phyloP scores from a whole-genome alignment of 2,888 invertebrate genomes.

The Pseudococcus longispinus region DNA sequence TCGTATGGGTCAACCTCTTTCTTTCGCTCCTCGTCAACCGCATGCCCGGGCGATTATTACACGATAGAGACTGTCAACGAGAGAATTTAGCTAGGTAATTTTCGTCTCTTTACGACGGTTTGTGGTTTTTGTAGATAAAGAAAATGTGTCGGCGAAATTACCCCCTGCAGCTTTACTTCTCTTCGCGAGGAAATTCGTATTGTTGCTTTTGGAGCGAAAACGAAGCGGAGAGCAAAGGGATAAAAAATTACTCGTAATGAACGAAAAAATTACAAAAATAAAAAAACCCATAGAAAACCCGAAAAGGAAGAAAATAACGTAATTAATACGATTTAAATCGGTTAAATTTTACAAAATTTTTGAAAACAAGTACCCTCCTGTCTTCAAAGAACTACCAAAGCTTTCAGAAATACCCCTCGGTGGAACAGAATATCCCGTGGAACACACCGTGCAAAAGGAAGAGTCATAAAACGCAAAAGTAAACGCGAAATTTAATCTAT shows the following conservation, averaged over 20 bases:
- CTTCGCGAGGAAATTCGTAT: too few relatives aligned
- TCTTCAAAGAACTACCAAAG: too few relatives aligned
- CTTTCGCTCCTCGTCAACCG: not conserved
- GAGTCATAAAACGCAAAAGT: not conserved
- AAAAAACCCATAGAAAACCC: not conserved
- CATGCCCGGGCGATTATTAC: not conserved
- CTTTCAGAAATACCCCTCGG: not conserved
- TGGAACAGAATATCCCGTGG: not conserved
- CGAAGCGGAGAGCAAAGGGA: too few relatives aligned
- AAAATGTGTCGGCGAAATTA: too few relatives aligned
- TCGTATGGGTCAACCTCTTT: not conserved
- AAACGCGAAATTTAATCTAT: conserved; percentile 37
- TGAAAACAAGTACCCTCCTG: not conserved
- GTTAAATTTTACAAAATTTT: not conserved
- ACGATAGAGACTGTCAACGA: not conserved
- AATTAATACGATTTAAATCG: not conserved
- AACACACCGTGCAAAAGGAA: not conserved
- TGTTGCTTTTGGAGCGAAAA: too few relatives aligned
- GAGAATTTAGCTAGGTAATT: not conserved
- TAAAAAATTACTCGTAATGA: too few relatives aligned
- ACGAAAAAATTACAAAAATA: too few relatives aligned
- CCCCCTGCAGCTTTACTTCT: too few relatives aligned
- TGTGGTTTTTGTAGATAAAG: not conserved
- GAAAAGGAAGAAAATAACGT: not conserved
- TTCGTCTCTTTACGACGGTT: not conserved